These are phyloP conservation scores for Cryptus armator DNA, from an alignment of 2,888 invertebrate species.

Conservation along the genomic window DNA sequence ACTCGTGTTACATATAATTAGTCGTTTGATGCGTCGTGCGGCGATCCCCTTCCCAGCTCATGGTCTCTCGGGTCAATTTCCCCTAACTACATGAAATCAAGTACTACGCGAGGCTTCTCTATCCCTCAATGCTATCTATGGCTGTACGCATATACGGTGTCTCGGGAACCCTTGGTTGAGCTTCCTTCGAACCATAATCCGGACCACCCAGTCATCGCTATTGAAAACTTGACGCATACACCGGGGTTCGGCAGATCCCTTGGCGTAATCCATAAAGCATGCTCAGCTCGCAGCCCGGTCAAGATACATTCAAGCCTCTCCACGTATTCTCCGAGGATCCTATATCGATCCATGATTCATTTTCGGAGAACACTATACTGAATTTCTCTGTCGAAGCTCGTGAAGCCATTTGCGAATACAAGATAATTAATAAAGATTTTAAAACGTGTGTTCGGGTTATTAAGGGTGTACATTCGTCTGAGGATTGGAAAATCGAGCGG, in stretches of 20 bases:
- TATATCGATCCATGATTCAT: background rate
- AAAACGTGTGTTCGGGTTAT: too few relatives aligned
- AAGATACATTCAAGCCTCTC: background rate
- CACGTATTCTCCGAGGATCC: slow-evolving; percentile 5
- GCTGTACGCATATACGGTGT: slow-evolving; percentile 20
- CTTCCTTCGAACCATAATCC: slow-evolving; percentile 49
- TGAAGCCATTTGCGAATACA: too few relatives aligned
- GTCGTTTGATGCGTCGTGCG: slow-evolving; percentile 28
- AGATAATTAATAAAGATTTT: too few relatives aligned
- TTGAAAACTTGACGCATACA: slow-evolving; percentile 39
- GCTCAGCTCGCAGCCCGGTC: background rate
- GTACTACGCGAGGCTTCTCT: slow-evolving; percentile 13
- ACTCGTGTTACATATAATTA: slow-evolving; percentile 63
- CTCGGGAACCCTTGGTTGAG: slow-evolving; percentile 38
- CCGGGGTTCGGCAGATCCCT: slow-evolving; percentile 13
- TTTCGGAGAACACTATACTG: too few relatives aligned
- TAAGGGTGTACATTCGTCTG: too few relatives aligned
- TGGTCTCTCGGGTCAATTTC: slow-evolving; percentile 56
- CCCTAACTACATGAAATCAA: slow-evolving; percentile 59
- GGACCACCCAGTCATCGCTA: slow-evolving; percentile 59
- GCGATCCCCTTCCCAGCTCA: slow-evolving; percentile 16
- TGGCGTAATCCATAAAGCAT: slow-evolving; percentile 47
- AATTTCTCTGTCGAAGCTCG: too few relatives aligned
- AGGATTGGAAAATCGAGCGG: too few relatives aligned
- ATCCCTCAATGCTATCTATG: background rate